Evolutionary conservation across 2,113 vertebrate genomes (phyloP).

Genomic region (Chloropsis cyanopogon): DNA sequence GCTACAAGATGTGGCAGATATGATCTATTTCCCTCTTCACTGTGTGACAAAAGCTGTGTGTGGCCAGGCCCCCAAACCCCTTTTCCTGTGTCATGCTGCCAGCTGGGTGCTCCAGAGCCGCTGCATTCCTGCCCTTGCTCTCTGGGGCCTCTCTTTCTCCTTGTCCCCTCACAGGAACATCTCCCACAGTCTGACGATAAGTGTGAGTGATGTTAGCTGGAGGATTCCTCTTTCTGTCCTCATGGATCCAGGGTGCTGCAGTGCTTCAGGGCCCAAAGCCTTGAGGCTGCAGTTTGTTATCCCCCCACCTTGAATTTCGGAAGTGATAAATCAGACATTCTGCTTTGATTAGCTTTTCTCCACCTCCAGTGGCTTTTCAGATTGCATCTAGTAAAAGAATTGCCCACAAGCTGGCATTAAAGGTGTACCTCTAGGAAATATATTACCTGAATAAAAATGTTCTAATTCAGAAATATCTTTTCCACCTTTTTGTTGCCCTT

Average conservation of each 20-base stretch:
- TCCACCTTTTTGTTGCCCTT: background rate
- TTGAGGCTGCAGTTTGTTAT: background rate
- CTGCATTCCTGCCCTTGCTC: background rate
- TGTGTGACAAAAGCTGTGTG: background rate
- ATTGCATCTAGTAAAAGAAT: background rate
- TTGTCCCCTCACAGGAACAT: background rate
- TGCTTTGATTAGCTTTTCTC: background rate
- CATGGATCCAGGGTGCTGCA: background rate
- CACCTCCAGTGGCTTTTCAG: background rate
- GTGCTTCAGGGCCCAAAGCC: background rate
- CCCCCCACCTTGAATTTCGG: fast-evolving
- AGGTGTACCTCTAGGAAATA: background rate
- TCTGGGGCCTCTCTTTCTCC: background rate
- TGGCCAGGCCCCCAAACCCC: background rate
- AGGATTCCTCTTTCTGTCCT: background rate
- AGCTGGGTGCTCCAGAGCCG: background rate
- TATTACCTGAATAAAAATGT: background rate
- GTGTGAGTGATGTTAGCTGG: background rate
- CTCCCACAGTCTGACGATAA: background rate
- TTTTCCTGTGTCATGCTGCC: background rate
- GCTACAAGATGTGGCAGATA: background rate
- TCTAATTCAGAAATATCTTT: background rate
- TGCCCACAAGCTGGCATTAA: background rate
- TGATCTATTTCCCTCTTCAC: background rate
- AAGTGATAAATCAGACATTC: background rate